These are phyloP conservation scores for Drosophila picticornis DNA, from an alignment of 2,888 invertebrate genomes.

Conservation along the genomic window DNA sequence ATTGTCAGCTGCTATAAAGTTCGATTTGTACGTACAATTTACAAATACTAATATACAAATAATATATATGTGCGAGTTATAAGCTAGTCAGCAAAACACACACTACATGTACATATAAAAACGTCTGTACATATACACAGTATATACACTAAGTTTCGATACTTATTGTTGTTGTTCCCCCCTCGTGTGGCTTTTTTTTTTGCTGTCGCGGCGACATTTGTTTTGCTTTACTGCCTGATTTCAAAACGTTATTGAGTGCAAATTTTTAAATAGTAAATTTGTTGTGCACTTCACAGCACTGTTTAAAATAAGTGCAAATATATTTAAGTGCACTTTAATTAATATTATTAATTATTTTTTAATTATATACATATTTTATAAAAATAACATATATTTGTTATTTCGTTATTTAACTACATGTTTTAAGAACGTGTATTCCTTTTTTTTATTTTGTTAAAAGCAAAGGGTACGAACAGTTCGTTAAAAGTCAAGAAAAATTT, in stretches of 20 bases:
- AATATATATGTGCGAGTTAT: neutral
- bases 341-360: neutral
- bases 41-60: neutral
- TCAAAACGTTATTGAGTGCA: neutral
- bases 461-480: constrained; percentile 36
- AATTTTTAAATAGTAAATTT: neutral
- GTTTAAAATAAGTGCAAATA: neutral
- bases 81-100: neutral
- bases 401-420: neutral
- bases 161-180: neutral
- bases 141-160: neutral
- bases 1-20: neutral
- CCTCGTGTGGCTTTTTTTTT: neutral
- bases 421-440: neutral
- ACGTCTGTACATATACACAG: neutral
- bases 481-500: constrained; percentile 2
- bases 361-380: neutral
- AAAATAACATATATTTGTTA: neutral
- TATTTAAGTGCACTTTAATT: neutral
- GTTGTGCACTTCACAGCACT: neutral
- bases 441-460: neutral
- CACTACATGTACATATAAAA: neutral
- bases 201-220: neutral
- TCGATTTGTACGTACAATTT: neutral
- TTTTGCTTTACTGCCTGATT: neutral